Conservation (phyloP, 1,140 invertebrate genomes). For the Asbolus verrucosus region DNA sequence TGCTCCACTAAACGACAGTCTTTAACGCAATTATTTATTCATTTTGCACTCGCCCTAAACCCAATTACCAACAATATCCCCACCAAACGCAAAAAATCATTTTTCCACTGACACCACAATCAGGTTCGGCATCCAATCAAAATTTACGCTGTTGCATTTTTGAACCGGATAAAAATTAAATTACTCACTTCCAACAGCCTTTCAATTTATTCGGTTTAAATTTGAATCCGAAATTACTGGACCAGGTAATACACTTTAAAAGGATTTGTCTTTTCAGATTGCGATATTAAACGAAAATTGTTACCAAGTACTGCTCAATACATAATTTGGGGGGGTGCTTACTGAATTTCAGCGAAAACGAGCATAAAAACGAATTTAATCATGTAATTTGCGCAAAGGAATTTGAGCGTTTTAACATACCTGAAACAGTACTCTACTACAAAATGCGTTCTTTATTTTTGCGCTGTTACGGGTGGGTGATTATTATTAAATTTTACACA, state of each 20-base stretch:
- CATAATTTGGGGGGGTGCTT: slow-evolving; percentile 34
- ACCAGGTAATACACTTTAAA: slow-evolving; percentile 33
- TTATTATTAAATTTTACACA: slow-evolving; percentile 35
- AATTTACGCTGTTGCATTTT: background rate
- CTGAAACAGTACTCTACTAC: slow-evolving; percentile 14
- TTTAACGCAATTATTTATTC: slow-evolving; percentile 45
- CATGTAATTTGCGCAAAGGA: slow-evolving; percentile 26
- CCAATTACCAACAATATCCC: slow-evolving; percentile 24
- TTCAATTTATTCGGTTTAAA: slow-evolving; percentile 1
- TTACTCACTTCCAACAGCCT: background rate
- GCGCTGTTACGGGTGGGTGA: slow-evolving; percentile 8
- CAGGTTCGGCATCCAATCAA: background rate
- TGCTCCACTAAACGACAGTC: slow-evolving; percentile 17
- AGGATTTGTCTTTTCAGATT: slow-evolving; percentile 27
- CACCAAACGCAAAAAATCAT: slow-evolving; percentile 20
- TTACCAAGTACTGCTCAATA: slow-evolving; percentile 32
- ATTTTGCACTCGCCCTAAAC: slow-evolving; percentile 33
- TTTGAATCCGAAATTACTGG: slow-evolving; percentile 22
- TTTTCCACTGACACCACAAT: slow-evolving; percentile 7
- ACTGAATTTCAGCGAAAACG: slow-evolving; percentile 24
- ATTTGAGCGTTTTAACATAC: slow-evolving; percentile 30
- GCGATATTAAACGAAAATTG: slow-evolving; percentile 34
- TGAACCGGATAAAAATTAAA: slow-evolving; percentile 13
- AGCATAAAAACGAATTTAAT: slow-evolving; percentile 29
- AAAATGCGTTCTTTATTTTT: slow-evolving; percentile 21